Percentiles rank a stretch among this genome's conserved stretches.
Evolutionary conservation across 2,888 invertebrate species (phyloP).

Genomic region (Galeopsomyia nigrocyanea): DNA sequence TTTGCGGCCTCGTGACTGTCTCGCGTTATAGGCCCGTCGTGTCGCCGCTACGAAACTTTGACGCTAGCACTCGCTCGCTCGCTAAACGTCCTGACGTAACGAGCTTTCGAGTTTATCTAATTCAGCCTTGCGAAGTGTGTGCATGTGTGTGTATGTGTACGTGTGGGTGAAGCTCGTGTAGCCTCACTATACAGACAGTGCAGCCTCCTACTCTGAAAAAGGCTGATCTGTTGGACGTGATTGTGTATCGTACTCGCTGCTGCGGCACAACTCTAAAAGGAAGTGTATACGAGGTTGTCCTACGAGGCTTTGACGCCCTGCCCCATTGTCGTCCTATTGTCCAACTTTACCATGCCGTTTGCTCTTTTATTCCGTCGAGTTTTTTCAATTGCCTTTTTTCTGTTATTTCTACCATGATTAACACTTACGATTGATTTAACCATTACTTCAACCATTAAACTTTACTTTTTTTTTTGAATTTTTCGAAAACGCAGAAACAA

Average conservation of each 20-base stretch:
- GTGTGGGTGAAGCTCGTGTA: background rate
- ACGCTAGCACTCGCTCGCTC: background rate
- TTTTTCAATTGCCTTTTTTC: too few relatives aligned
- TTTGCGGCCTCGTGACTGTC: conserved; percentile 48
- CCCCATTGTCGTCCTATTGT: too few relatives aligned
- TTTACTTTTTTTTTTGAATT: too few relatives aligned
- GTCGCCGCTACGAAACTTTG: conserved; percentile 26
- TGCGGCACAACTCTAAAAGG: too few relatives aligned
- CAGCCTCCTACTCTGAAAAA: conserved; percentile 13
- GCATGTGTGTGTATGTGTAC: background rate
- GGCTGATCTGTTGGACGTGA: conserved; percentile 12
- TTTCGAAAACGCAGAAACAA: background rate
- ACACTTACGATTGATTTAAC: too few relatives aligned
- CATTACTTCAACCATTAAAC: too few relatives aligned
- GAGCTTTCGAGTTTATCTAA: conserved; percentile 46
- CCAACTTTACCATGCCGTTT: too few relatives aligned
- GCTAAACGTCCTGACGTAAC: conserved; percentile 42
- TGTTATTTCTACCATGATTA: too few relatives aligned
- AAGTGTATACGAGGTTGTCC: too few relatives aligned
- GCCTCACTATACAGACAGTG: background rate
- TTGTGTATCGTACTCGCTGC: background rate
- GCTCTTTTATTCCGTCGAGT: too few relatives aligned
- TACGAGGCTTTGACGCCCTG: conserved; percentile 4
- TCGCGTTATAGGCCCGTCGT: conserved; percentile 29
- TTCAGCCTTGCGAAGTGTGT: conserved; percentile 6